A percentile compares a stretch with the other conserved stretches of the same genome.
Conservation (phyloP, 2,888 invertebrate species). For the Cantharis nigra region DNA sequence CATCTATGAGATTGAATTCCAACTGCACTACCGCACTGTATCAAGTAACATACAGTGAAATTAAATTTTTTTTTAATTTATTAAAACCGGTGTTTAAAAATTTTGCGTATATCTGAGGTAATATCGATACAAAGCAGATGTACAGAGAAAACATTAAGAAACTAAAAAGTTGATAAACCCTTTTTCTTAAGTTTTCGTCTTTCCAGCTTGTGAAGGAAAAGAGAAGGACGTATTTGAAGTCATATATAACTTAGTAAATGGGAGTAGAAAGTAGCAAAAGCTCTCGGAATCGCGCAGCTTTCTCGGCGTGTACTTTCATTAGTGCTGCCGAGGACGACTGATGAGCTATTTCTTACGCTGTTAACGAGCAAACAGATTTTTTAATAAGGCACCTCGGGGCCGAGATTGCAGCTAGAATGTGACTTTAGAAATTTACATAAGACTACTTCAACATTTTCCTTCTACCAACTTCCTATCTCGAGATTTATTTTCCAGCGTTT, state of each 20-base stretch:
- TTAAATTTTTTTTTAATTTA: too few species aligned
- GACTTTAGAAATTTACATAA: constrained; percentile 43
- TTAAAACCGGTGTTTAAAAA: too few species aligned
- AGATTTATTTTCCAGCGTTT: constrained; percentile 12
- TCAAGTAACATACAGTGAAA: too few species aligned
- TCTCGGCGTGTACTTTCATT: constrained; percentile 43
- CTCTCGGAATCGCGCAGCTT: constrained; percentile 36
- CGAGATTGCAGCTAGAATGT: constrained; percentile 40
- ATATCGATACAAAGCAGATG: not conserved
- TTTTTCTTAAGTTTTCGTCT: constrained; percentile 28
- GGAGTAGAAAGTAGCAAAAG: constrained; percentile 34
- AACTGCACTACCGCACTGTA: too few species aligned
- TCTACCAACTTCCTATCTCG: constrained; percentile 8
- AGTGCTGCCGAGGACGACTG: constrained; percentile 35
- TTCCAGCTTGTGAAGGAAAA: constrained; percentile 2
- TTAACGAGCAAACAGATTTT: constrained; percentile 49
- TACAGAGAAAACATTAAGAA: not conserved
- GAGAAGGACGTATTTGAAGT: constrained; percentile 10
- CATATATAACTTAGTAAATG: constrained; percentile 24
- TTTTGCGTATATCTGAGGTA: not conserved
- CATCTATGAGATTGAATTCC: too few species aligned
- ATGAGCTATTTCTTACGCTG: constrained; percentile 42
- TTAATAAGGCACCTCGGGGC: constrained; percentile 41
- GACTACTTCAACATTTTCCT: constrained; percentile 25
- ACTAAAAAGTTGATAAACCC: constrained; percentile 22